Evolutionary conservation across 2,797 vertebrate species (phyloP).

Genomic region (Artibeus lituratus): DNA sequence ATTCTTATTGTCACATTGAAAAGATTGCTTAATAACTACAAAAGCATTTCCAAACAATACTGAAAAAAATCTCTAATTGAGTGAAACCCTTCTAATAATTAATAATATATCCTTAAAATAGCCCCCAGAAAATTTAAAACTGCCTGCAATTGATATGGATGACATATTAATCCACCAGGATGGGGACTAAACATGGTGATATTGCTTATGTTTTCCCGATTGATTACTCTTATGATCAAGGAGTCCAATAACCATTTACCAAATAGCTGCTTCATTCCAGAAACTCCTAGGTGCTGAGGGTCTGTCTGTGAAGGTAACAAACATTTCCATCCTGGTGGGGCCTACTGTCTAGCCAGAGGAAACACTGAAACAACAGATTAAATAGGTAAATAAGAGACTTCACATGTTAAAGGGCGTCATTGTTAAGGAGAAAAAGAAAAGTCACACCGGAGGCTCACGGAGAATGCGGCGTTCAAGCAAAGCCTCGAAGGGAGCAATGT

Average conservation of each 20-base stretch:
- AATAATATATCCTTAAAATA: not conserved
- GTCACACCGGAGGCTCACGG: not conserved
- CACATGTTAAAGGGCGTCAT: not conserved
- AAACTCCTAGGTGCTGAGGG: not conserved
- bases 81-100: not conserved
- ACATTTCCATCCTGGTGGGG: not conserved
- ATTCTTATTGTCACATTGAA: not conserved
- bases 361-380: not conserved
- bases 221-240: not conserved
- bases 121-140: not conserved
- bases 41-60: not conserved
- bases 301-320: not conserved
- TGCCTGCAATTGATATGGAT: not conserved
- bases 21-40: not conserved
- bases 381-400: not conserved
- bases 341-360: not conserved
- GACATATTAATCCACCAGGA: not conserved
- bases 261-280: not conserved
- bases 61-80: not conserved
- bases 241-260: not conserved
- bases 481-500: not conserved
- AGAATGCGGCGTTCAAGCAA: not conserved
- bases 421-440: not conserved
- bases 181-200: not conserved
- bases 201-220: not conserved